Conservation (phyloP, 2,888 invertebrate species). For the Meloe dianella region DNA sequence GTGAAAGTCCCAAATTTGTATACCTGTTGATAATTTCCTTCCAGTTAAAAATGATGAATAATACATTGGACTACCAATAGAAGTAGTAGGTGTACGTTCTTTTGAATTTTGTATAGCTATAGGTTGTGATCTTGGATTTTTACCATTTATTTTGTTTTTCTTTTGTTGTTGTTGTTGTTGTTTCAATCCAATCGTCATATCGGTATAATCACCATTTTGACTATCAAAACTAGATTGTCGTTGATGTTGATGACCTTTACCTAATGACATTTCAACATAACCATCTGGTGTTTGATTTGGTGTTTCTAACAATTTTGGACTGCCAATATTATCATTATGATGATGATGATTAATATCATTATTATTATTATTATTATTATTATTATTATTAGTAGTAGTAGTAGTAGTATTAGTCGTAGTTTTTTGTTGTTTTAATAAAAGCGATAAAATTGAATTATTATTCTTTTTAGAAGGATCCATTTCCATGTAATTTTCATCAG, state of each 20-base stretch:
- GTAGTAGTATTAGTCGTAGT: no score
- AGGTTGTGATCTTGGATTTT: slow-evolving; percentile 63
- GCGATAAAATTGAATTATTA: slow-evolving; percentile 16
- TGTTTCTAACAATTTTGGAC: slow-evolving; percentile 14
- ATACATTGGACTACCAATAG: slow-evolving; percentile 24
- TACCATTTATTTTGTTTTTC: slow-evolving; percentile 55
- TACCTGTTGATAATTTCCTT: slow-evolving; percentile 11
- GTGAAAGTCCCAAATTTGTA: slow-evolving; percentile 17
- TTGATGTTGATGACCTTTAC: slow-evolving; percentile 47
- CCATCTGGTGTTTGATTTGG: slow-evolving; percentile 62
- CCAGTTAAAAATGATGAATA: slow-evolving; percentile 35
- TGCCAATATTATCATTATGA: background rate
- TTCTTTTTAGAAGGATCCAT: slow-evolving; percentile 46
- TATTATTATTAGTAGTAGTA: no score
- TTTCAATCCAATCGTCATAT: slow-evolving; percentile 58
- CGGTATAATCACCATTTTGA: slow-evolving; percentile 62
- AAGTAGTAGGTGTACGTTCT: slow-evolving; percentile 46
- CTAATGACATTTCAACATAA: slow-evolving; percentile 71
- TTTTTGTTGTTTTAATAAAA: slow-evolving; percentile 21
- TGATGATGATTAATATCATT: slow-evolving; percentile 2
- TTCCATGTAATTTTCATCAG: slow-evolving; percentile 54
- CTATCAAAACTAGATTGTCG: slow-evolving; percentile 52
- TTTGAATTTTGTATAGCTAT: slow-evolving; percentile 65
- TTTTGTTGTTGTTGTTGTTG: slow-evolving; percentile 39
- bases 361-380: no score